A percentile compares a stretch with the other conserved stretches of the same genome.
Conservation (phyloP, 2,888 invertebrate genomes). For the Eilema caniola region DNA sequence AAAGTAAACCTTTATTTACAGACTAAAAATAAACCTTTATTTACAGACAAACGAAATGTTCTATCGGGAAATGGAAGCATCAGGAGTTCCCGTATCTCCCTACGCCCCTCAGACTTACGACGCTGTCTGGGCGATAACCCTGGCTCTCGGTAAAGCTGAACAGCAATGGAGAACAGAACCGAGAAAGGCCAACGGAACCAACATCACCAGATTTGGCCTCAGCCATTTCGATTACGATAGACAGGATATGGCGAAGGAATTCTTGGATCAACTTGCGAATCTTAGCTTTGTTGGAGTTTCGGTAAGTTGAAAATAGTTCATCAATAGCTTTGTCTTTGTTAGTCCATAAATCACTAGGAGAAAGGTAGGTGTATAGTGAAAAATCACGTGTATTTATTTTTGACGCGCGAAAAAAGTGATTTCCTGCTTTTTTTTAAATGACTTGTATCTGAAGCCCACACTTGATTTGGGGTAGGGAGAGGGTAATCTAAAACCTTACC, state of each 20-base stretch:
- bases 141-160: slow-evolving; percentile 90
- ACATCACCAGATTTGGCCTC: slow-evolving; percentile 69
- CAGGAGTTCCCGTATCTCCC: slow-evolving; percentile 86
- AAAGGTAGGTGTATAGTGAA: too few species aligned
- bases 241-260: slow-evolving; percentile 90
- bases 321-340: too few species aligned
- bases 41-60: slow-evolving; percentile 89
- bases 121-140: slow-evolving; percentile 96
- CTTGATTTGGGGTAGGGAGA: too few species aligned
- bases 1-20: too few species aligned
- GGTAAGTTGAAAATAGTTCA: slow-evolving; percentile 91
- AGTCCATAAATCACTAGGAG: too few species aligned
- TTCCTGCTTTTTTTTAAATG: too few species aligned
- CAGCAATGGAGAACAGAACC: slow-evolving; percentile 82
- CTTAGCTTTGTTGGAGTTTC: slow-evolving; percentile 94
- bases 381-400: too few species aligned
- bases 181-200: slow-evolving; percentile 55
- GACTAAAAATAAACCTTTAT: too few species aligned
- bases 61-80: slow-evolving; percentile 84
- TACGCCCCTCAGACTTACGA: slow-evolving; percentile 95
- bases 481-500: too few species aligned
- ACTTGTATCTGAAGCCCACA: too few species aligned
- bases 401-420: too few species aligned
- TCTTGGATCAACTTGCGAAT: slow-evolving; percentile 90
- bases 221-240: slow-evolving; percentile 91